These are phyloP conservation scores for Sphyrna mokarran DNA, from an alignment of 2,113 vertebrate genomes.

Conservation along the genomic window DNA sequence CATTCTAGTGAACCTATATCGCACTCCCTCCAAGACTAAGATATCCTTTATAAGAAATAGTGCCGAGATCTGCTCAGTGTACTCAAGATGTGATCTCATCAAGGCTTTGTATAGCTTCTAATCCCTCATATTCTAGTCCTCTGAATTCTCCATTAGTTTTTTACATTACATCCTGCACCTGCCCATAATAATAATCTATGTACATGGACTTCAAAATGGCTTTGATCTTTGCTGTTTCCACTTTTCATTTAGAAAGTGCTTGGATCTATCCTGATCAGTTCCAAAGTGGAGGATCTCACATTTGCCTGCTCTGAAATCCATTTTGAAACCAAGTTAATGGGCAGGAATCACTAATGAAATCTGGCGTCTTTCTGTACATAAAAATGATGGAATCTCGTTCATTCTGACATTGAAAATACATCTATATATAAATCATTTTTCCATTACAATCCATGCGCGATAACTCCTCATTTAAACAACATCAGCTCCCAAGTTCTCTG, in stretches of 20 bases:
- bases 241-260: neutral
- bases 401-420: neutral
- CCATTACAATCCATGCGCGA: neutral
- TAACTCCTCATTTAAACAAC: neutral
- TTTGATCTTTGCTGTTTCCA: neutral
- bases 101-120: neutral
- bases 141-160: neutral
- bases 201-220: neutral
- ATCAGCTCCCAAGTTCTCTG: neutral
- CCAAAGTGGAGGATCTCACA: neutral
- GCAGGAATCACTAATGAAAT: neutral
- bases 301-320: neutral
- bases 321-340: neutral
- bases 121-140: neutral
- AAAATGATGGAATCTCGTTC: neutral
- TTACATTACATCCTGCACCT: neutral
- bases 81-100: no score
- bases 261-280: neutral
- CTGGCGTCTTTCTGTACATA: neutral
- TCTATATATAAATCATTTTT: neutral
- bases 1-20: neutral
- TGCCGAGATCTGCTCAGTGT: neutral
- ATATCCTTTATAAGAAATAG: neutral
- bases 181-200: neutral
- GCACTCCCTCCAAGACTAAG: neutral